A percentile compares a stretch with the other conserved stretches of the same genome.
phyloP scores from a whole-genome alignment of 35 echinoderm and acorn worm species.

The Eucidaris tribuloides region DNA sequence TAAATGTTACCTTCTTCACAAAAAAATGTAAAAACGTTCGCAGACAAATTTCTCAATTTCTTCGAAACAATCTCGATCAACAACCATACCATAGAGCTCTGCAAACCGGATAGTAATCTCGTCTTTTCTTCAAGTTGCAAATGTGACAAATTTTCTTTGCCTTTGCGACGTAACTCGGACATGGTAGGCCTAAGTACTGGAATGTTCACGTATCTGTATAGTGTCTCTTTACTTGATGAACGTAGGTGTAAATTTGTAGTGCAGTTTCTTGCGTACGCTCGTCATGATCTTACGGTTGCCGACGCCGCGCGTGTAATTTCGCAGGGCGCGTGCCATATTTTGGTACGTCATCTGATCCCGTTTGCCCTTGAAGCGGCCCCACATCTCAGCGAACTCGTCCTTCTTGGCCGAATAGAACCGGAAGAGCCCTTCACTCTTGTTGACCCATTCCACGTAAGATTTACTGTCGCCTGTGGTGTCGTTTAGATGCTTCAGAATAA shows the following conservation, averaged over 20 bases:
- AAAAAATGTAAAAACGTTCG: too few species aligned
- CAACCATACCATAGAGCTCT: too few species aligned
- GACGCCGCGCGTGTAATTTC: conserved; percentile 78
- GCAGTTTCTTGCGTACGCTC: conserved; percentile 73
- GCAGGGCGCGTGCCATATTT: conserved; percentile 92
- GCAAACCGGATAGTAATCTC: too few species aligned
- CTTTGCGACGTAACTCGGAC: too few species aligned
- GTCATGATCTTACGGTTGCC: conserved; percentile 76
- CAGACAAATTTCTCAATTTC: too few species aligned
- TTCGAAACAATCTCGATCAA: too few species aligned
- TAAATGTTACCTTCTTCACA: too few species aligned
- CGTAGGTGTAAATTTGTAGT: conserved; percentile 72
- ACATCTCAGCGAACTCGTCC: conserved; percentile 87
- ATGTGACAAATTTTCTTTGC: too few species aligned
- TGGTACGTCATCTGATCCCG: conserved; percentile 95
- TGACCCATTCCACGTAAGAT: conserved; percentile 80
- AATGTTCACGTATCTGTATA: too few species aligned
- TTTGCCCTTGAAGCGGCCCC: conserved; percentile 87
- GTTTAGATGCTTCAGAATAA: conserved; percentile 73
- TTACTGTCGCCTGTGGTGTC: conserved; percentile 11
- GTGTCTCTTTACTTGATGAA: conserved; percentile 24
- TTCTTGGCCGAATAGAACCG: conserved; percentile 86
- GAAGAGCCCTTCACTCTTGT: conserved; percentile 80
- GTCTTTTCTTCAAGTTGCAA: too few species aligned
- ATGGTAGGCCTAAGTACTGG: too few species aligned